phyloP scores from a whole-genome alignment of 53 echinoderm and acorn worm species.

The Arbacia lixula region DNA sequence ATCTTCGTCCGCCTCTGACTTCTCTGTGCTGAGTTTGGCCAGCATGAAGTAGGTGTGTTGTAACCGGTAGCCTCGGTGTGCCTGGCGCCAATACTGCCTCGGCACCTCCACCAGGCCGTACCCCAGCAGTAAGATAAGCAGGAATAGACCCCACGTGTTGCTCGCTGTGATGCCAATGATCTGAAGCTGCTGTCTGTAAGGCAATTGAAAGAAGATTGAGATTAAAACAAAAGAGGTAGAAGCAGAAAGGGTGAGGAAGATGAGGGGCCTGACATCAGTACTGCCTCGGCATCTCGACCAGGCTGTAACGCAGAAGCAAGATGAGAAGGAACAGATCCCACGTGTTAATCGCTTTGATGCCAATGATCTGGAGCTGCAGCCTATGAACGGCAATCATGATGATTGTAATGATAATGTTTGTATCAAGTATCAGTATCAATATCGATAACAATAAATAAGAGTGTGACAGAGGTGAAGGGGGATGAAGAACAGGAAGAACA shows the following conservation, averaged over 20 bases:
- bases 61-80: conserved; percentile 84
- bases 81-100: conserved; percentile 87
- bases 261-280: too few relatives aligned
- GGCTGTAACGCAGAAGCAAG: conserved; percentile 81
- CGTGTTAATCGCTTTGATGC: conserved; percentile 90
- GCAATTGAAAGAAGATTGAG: background rate
- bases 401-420: too few relatives aligned
- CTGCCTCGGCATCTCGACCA: conserved; percentile 89
- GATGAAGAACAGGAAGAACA: too few relatives aligned
- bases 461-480: too few relatives aligned
- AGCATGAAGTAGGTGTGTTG: conserved; percentile 89
- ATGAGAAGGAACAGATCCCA: conserved; percentile 91
- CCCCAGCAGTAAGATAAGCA: conserved; percentile 91
- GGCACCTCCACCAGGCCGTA: conserved; percentile 99
- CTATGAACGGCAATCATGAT: conserved; percentile 37
- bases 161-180: conserved; percentile 98
- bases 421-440: too few relatives aligned
- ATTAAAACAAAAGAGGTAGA: background rate
- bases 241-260: too few relatives aligned
- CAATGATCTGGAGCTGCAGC: conserved; percentile 78
- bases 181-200: conserved; percentile 77
- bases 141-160: conserved; percentile 97
- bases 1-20: conserved; percentile 96
- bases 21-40: conserved; percentile 95
- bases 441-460: too few relatives aligned